phyloP scores from a whole-genome alignment of 30 jellyfish, hydroid and myxozoan genomes.

The Aurelia aurita complex sp. Pacific region DNA sequence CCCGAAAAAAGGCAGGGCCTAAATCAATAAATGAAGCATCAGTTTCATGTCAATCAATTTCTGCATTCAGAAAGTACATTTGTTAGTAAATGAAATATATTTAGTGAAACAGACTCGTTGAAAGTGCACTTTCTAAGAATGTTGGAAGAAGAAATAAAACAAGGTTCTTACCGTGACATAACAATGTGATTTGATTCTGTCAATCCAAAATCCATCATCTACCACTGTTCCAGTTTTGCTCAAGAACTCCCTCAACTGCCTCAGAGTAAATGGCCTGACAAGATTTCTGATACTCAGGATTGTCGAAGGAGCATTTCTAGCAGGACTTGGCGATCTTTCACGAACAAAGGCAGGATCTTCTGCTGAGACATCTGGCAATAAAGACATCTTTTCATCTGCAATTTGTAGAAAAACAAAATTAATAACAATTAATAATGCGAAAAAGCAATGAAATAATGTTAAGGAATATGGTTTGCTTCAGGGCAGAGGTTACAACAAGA shows the following conservation, averaged over 20 bases:
- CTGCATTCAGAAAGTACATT: too few relatives aligned
- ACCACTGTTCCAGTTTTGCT: conserved; percentile 74
- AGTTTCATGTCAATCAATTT: too few relatives aligned
- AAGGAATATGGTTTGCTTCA: too few relatives aligned
- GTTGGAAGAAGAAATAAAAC: too few relatives aligned
- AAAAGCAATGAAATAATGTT: too few relatives aligned
- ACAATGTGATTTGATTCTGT: conserved; percentile 92
- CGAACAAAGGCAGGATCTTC: conserved; percentile 73
- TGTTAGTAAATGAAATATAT: too few relatives aligned
- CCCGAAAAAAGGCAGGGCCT: too few relatives aligned
- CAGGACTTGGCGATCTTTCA: conserved; percentile 86
- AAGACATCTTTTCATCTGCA: conserved; percentile 53
- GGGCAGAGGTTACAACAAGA: too few relatives aligned
- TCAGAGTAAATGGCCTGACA: conserved; percentile 95
- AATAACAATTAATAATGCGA: too few relatives aligned
- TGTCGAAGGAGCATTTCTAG: conserved; percentile 65
- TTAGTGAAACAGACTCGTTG: too few relatives aligned
- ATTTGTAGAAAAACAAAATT: neutral
- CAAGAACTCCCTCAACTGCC: conserved; percentile 84
- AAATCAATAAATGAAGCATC: too few relatives aligned
- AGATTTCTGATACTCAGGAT: conserved; percentile 69
- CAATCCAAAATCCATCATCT: conserved; percentile 96
- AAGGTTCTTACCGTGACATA: conserved; percentile 79
- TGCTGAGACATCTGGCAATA: conserved; percentile 47
- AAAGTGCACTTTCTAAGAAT: too few relatives aligned